Base-by-base conservation (phyloP, 2,888 invertebrate genomes). In the Volucella inanis region DNA sequence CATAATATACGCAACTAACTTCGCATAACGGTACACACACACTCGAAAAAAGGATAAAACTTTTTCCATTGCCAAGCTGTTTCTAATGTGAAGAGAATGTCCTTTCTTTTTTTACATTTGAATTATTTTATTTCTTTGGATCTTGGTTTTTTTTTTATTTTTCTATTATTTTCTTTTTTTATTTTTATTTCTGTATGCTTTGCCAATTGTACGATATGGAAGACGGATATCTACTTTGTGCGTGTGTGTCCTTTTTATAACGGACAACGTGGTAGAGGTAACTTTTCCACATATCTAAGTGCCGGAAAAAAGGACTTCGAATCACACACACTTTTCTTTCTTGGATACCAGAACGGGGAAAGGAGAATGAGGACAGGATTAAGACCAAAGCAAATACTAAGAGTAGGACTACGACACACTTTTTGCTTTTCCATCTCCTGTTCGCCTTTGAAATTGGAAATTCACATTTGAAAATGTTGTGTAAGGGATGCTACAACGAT, bases 241-340 rank as follows among this genome's bases (percentile, higher is more conserved):
- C 71, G 55, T 67, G 22, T 70, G 81, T 65, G 62, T 64, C 22
- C 47, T 54, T 64, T 22, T 31, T 41, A 47, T 22, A n/a, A 15
- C 18, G 41, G 14, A 50, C 12, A 49, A 54, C 55, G 57, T 55
- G 68, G 47, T 41, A 22, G 59, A 67, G 84, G 81, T 77, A 85
- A 81, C 85, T 81, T 85, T 72, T 81, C 59, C 85, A 85, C 76
- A 85, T 81, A 85, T 85, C 72, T 81, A 85, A 85, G 85, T 85
- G 72, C 81, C 81, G 81, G 81, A 85, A 85, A 84, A 81, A 81
- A 85, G 85, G 85, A 85, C 85, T 81, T 81, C 71, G 65, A 65
- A 67, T 80, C 12, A 14, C 72, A 55, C 77, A 80, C 55, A 75
- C 74, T 68, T 68, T 76, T 68, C 64, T 64, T 31, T 31, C 31